Percentiles rank a stretch among this genome's conserved stretches.
phyloP scores from a whole-genome alignment of 2,797 vertebrate species.

The Rallus crepitans region DNA sequence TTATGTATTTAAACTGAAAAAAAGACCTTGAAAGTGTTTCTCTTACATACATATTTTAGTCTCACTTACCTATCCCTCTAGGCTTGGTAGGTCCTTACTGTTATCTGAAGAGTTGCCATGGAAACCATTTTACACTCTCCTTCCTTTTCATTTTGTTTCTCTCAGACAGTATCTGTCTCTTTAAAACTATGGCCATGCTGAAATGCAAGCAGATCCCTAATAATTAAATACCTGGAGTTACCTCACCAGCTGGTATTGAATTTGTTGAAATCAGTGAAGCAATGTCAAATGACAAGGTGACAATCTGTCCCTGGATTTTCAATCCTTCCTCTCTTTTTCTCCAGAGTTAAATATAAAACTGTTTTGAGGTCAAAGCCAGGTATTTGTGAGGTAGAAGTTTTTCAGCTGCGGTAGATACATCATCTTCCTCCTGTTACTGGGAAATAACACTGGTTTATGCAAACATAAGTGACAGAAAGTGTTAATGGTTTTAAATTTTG shows the following conservation, averaged over 20 bases:
- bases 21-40: conserved; percentile 61
- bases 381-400: background rate
- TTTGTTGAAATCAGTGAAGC: background rate
- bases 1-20: conserved; percentile 64
- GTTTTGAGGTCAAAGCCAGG: background rate
- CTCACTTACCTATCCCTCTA: conserved; percentile 67
- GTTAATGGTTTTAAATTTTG: conserved; percentile 16
- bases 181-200: conserved; percentile 52
- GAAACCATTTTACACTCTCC: conserved; percentile 71
- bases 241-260: background rate
- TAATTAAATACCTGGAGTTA: background rate
- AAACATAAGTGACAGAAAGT: background rate
- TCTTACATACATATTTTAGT: conserved; percentile 67
- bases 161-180: conserved; percentile 47
- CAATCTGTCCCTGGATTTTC: background rate
- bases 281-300: background rate
- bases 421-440: background rate
- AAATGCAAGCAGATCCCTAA: conserved; percentile 70
- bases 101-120: conserved; percentile 76
- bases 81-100: conserved; percentile 66
- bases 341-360: background rate
- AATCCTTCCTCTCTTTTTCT: background rate
- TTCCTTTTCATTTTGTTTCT: conserved; percentile 61
- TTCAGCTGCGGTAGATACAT: background rate
- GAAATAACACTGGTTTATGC: background rate